Conservation (phyloP, 2,888 invertebrate genomes). For the Pheosia gnoma region DNA sequence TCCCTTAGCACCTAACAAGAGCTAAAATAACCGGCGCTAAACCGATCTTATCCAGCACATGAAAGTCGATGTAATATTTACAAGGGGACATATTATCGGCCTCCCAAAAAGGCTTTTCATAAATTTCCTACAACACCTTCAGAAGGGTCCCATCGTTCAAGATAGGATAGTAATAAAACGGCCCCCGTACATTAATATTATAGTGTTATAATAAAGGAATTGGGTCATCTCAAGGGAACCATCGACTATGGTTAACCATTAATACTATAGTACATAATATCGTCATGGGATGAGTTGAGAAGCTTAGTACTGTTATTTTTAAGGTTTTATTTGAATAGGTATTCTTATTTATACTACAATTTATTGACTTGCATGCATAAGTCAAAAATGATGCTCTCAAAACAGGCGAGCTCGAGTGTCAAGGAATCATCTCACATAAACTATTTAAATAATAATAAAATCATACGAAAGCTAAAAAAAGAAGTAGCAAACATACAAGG, state of each 20-base stretch:
- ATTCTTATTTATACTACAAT: too few relatives aligned
- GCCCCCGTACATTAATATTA: constrained; percentile 68
- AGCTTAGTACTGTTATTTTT: background rate
- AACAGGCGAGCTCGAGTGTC: background rate
- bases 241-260: constrained; percentile 74
- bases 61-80: constrained; percentile 54
- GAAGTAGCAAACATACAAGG: constrained; percentile 46
- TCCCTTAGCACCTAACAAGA: constrained; percentile 6
- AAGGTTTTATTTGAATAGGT: background rate
- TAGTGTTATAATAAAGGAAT: constrained; percentile 67
- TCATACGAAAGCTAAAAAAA: constrained; percentile 40
- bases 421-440: constrained; percentile 13
- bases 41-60: constrained; percentile 34
- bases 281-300: constrained; percentile 39
- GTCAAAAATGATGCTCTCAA: background rate
- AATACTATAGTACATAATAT: constrained; percentile 61
- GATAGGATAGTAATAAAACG: constrained; percentile 74
- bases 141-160: constrained; percentile 61
- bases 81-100: constrained; percentile 51
- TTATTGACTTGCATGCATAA: too few relatives aligned
- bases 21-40: constrained; percentile 26
- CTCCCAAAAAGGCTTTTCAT: constrained; percentile 62
- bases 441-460: constrained; percentile 41
- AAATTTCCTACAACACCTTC: constrained; percentile 63
- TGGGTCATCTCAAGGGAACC: constrained; percentile 68